Evolutionary conservation across 2,888 invertebrate genomes (phyloP).

Genomic region (Spodoptera littoralis): DNA sequence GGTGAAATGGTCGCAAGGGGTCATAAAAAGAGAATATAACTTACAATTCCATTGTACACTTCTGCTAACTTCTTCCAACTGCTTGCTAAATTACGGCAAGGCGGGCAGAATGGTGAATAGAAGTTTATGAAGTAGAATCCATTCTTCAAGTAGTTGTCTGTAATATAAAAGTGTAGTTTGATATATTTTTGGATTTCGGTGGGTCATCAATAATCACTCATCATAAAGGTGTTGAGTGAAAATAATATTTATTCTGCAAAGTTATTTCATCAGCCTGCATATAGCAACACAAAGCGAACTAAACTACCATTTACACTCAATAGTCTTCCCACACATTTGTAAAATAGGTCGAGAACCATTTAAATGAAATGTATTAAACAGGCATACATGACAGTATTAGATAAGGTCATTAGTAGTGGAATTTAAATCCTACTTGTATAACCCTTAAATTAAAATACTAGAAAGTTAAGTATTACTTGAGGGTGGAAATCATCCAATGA

Average conservation of each 20-base stretch:
- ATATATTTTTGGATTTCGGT: no score
- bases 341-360: neutral
- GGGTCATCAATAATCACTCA: no score
- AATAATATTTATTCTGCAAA: no score
- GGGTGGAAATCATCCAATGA: no score
- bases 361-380: neutral
- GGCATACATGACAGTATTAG: slow-evolving; percentile 11
- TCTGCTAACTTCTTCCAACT: slow-evolving; percentile 94
- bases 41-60: slow-evolving; percentile 93
- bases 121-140: slow-evolving; percentile 96
- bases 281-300: no score
- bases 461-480: no score
- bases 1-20: slow-evolving; percentile 16
- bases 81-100: slow-evolving; percentile 95
- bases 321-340: no score
- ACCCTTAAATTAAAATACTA: no score
- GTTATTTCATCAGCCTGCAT: no score
- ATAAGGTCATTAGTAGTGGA: slow-evolving; percentile 18
- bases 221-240: no score
- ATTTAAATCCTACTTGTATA: neutral
- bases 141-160: slow-evolving; percentile 88
- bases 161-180: slow-evolving; percentile 43
- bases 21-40: slow-evolving; percentile 62
- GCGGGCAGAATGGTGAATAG: slow-evolving; percentile 95
- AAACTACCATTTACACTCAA: no score